Base-by-base conservation (phyloP, 1,140 invertebrate species). In the Laupala kohalensis region DNA sequence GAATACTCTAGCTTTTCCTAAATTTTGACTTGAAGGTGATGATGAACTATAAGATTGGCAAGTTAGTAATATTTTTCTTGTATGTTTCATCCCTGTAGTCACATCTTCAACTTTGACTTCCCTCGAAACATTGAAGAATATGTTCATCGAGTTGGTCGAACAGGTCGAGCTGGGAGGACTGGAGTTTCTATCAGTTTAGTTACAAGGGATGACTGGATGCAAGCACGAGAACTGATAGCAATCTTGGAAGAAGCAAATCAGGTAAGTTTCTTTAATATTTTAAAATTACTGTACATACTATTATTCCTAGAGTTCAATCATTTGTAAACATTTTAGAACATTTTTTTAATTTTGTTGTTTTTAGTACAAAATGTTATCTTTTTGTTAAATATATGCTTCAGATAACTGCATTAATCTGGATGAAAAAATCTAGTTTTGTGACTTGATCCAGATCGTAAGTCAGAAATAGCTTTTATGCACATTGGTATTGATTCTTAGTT, bases 71-170 rank as follows among this genome's bases (percentile, higher is more conserved):
- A n/a, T n/a, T n/a, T 66, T 23, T 15, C 64, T 65, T 64, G 65
- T 75, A 71, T 74, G 74, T 71, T 72, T 19, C 73, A 78, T 81
- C 68, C 76, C n/a, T n/a, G n/a, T n/a, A 89, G 88, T 3, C 84
- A 90, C 80, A 90, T 94, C 2, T 83, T 94, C 19, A 97, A 97
- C 79, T 92, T 88, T 77, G 94, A 97, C 80, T 95, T 97, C 76
- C 94, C 95, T 0, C 84, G 87, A 12, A 92, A 95, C 77, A 92
- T 96, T 77, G 94, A 96, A 78, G 94, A 96, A 76, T 88, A 87
- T 79, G 92, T 95, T 19, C 93, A 94, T 78, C 83, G 92, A 66
- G 90, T 97, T 67, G 94, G 94, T 0, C 83, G 94, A 73, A 96
- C 94, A 0, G 95, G 95, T 3, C 84, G 94, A 72, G 94, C 94